Conservation (phyloP, 1,140 invertebrate species). For the Dendrolimus kikuchii region DNA sequence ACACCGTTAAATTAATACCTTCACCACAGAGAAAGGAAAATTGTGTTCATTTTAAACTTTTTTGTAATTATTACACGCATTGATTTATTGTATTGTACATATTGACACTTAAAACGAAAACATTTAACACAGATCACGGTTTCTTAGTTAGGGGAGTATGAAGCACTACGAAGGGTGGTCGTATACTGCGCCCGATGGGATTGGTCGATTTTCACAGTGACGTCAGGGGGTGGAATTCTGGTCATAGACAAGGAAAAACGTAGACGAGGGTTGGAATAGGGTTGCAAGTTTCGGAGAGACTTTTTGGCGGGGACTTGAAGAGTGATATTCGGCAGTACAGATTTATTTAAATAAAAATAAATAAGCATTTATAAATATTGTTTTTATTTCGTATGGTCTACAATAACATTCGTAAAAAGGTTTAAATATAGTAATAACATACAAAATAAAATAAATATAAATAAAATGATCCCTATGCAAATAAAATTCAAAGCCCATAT, state of each 20-base stretch:
- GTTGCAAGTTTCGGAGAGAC: background rate
- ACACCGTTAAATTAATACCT: constrained; percentile 53
- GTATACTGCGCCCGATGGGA: constrained; percentile 55
- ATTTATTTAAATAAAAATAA: no score
- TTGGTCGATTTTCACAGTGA: constrained; percentile 69
- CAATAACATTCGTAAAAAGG: no score
- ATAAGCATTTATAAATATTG: no score
- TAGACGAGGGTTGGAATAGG: constrained; percentile 39
- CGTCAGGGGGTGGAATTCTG: constrained; percentile 57
- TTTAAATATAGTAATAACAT: no score
- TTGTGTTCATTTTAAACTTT: constrained; percentile 50
- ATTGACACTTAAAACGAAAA: constrained; percentile 49
- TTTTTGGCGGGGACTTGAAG: no score
- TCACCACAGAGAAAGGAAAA: constrained; percentile 29
- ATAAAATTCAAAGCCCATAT: no score
- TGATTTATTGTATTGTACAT: constrained; percentile 46
- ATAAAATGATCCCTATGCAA: no score
- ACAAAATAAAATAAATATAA: no score
- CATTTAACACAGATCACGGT: constrained; percentile 28
- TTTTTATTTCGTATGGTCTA: no score
- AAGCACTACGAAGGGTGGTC: constrained; percentile 48
- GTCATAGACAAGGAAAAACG: constrained; percentile 53
- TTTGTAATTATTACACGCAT: constrained; percentile 40
- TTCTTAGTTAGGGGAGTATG: constrained; percentile 1
- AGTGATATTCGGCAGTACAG: no score